Base-by-base conservation (phyloP, 2,888 invertebrate species). In the Drosophila fungiperda region DNA sequence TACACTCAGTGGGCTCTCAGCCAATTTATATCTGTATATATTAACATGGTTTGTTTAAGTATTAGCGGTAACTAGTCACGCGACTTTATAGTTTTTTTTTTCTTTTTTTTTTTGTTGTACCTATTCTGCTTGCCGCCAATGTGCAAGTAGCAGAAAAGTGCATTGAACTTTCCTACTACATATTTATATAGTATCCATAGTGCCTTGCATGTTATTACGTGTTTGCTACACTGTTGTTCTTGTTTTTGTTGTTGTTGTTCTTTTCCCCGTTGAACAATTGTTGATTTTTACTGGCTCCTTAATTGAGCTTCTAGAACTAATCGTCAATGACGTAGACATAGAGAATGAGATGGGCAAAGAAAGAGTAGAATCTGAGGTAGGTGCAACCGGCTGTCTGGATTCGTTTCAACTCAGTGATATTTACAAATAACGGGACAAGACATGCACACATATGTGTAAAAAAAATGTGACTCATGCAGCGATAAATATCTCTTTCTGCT, bases 211-310 rank as follows among this genome's bases (percentile, higher is more conserved):
- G 78, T 35, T 76, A 68, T 60, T 59, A 60, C 80, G 63, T 40
- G 63, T 58, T 53, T 63, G 69, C 67, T 48, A 61, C 45, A 66
- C 50, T 53, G 53, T 59, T 54, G 53, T 15, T 53, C 9, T 23
- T 35, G 35, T 33, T 33, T 9, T n/a, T 52, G 8, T 38, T 54
- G 23, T 36, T 36, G 23, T 54, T 36, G 17, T 55, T 55, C 54
- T 26, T 65, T 76, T 65, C 45, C 63, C 60, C 67, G 74, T 74
- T 71, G 68, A 81, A 70, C 68, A 68, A 65, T 69, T 69, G 80
- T 82, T 73, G 76, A 87, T 84, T 82, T 86, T 86, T 77, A 88
- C 86, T 82, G 82, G 68, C 73, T 66, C 64, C 80, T 78, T 80
- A 81, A 80, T 81, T 76, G 76, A 76, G 73, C 66, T 67, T 78